Evolutionary conservation across 2,113 vertebrate genomes (phyloP), one percentile per base, ranked within the genome.

Genomic region (Sceloporus tristichus): DNA sequence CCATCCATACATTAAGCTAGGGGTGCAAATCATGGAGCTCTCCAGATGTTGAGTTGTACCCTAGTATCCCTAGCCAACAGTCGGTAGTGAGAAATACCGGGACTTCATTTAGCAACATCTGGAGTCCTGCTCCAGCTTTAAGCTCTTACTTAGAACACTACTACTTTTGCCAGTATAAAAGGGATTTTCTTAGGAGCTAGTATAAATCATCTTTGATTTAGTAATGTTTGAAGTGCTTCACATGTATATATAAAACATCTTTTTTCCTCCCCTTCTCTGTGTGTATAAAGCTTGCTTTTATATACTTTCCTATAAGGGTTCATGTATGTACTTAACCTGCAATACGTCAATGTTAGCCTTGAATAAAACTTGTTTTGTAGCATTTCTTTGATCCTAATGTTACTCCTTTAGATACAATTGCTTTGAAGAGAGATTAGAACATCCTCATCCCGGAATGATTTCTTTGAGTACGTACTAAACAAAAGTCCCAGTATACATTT

Each of bases 361-460:
- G 92, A 96, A 96, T 96, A 96, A 96, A 88, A 95, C 90, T 93
- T 93, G 89, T 94, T 95, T 95, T 95, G 91, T 95, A 96, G 92
- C 90, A 94, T 89, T 94, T 91, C 92, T 90, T 93, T 90, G 92
- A 85, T 76, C n/a, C 10, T 94, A 4, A 53, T 93, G 89, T 92
- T 82, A 40, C 84, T 93, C 73, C 87, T 11, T 48, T 40, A 59
- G 21, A 70, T 70, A 9, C 8, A 70, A 70, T 70, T 70, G 66
- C 27, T 70, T 90, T 78, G 2, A 80, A 83, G 85, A 81, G 74
- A 82, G 77, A 78, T 78, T 87, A 2, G 59, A 77, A 27, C 86
- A 34, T 16, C 19, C 48, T 59, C 3, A 48, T 79, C 53, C 59
- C 29, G 0, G 1, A 62, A 59, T 25, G 9, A 85, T 62, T 34